phyloP scores from a whole-genome alignment of 2,113 vertebrate genomes.

The Ceyx cyanopectus region DNA sequence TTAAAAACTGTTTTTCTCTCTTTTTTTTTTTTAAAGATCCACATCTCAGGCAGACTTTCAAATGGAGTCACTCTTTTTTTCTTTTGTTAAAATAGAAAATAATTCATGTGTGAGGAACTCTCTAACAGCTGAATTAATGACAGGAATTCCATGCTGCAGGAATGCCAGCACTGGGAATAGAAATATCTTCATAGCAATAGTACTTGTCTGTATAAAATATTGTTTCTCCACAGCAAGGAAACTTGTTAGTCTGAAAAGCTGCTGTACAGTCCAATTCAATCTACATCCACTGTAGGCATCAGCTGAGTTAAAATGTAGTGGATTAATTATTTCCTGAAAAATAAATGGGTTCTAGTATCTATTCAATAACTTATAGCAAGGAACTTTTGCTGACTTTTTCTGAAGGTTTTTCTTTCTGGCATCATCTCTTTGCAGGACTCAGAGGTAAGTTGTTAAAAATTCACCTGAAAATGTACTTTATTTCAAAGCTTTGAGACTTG shows the following conservation, averaged over 20 bases:
- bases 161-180: not conserved
- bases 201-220: not conserved
- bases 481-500: not conserved
- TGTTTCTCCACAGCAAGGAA: not conserved
- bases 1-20: not conserved
- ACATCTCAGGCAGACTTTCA: not conserved
- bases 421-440: not conserved
- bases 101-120: not conserved
- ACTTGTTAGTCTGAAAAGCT: not conserved
- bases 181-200: not conserved
- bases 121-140: not conserved
- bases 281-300: not conserved
- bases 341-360: not conserved
- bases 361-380: not conserved
- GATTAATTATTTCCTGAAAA: not conserved
- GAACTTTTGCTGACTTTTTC: not conserved
- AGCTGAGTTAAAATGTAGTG: not conserved
- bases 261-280: not conserved
- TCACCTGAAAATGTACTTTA: not conserved
- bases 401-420: not conserved
- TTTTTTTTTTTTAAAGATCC: not conserved
- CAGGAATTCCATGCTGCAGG: not conserved
- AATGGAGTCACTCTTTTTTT: rapidly evolving
- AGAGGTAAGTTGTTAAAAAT: not conserved
- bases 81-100: not conserved